phyloP scores from a whole-genome alignment of 2,888 invertebrate species.

The Drosophila macrospina region DNA sequence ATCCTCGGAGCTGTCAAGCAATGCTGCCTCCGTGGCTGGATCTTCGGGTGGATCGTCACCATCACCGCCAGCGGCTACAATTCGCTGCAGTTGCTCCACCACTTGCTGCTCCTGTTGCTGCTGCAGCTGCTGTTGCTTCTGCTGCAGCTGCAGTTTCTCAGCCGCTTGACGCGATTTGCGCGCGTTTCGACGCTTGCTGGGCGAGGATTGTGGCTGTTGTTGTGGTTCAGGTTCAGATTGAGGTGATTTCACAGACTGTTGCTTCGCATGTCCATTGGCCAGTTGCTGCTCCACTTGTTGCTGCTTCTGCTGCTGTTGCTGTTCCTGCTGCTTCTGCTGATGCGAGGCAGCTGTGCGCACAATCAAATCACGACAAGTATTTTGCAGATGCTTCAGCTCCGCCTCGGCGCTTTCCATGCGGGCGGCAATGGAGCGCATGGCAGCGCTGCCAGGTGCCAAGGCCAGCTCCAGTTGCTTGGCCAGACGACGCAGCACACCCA shows the following conservation, averaged over 20 bases:
- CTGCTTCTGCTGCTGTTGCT: constrained; percentile 85
- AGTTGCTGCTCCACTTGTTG: constrained; percentile 25
- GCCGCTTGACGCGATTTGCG: constrained; percentile 49
- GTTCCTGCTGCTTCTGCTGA: constrained; percentile 77
- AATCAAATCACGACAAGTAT: constrained; percentile 88
- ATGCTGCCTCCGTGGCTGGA: constrained; percentile 46
- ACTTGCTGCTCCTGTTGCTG: constrained; percentile 40
- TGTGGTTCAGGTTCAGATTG: constrained; percentile 15
- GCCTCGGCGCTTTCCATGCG: constrained; percentile 89
- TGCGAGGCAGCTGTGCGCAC: constrained; percentile 85
- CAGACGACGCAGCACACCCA: constrained; percentile 88
- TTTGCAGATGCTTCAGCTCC: constrained; percentile 89
- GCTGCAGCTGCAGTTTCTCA: constrained; percentile 20
- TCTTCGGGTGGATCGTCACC: constrained; percentile 80
- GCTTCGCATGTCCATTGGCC: constrained; percentile 57
- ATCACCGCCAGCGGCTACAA: constrained; percentile 65
- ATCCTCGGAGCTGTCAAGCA: constrained; percentile 69
- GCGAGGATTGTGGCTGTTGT: constrained; percentile 58
- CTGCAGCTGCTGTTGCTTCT: constrained; percentile 13
- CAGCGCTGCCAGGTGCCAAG: constrained; percentile 89
- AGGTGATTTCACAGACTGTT: constrained; percentile 26
- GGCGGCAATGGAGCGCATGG: constrained; percentile 88
- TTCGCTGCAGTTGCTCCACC: constrained; percentile 46
- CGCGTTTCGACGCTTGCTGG: constrained; percentile 54
- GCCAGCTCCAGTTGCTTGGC: constrained; percentile 89